Evolutionary conservation across 2,113 vertebrate species (phyloP).

Genomic region (human): GRCh38 chr16:50636001-50636500

Average conservation of each 20-base stretch:
- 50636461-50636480: background rate
- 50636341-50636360: background rate
- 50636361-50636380: background rate
- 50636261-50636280: fast-evolving
- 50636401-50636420: background rate
- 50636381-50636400: background rate
- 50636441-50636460: background rate
- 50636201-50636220: fast-evolving
- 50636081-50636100: background rate
- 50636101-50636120: too few relatives aligned
- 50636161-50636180: background rate
- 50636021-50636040: background rate
- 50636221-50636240: fast-evolving
- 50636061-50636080: background rate
- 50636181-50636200: fast-evolving
- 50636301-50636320: background rate
- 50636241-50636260: background rate
- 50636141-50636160: background rate
- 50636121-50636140: background rate
- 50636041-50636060: background rate
- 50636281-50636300: background rate
- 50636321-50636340: background rate
- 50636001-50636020: background rate
- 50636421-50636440: background rate
- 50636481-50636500: background rate